phyloP scores from a whole-genome alignment of 2,113 vertebrate genomes.

The Podilymbus podiceps region DNA sequence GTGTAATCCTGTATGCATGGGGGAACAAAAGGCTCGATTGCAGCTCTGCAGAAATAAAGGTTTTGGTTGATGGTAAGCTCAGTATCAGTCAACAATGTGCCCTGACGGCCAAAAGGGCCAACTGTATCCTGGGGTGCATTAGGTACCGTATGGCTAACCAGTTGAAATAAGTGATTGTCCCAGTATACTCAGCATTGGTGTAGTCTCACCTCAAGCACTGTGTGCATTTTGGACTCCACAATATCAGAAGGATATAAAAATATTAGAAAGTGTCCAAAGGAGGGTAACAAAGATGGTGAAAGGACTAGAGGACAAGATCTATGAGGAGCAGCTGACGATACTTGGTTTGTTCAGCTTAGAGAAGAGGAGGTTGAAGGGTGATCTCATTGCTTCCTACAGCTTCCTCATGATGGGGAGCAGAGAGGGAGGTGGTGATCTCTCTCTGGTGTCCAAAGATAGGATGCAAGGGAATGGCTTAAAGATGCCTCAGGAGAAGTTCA shows the following conservation, averaged over 20 bases:
- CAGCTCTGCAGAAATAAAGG: not conserved
- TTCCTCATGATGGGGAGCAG: not conserved
- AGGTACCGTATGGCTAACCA: not conserved
- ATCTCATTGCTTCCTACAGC: not conserved
- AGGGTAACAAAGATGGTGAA: not conserved
- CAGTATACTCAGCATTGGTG: not conserved
- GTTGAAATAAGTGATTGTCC: not conserved
- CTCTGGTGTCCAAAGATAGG: not conserved
- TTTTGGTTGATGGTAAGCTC: not conserved
- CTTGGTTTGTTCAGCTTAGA: not conserved
- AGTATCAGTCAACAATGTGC: not conserved
- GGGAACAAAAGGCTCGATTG: not conserved
- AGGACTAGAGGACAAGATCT: not conserved
- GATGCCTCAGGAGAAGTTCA: not conserved
- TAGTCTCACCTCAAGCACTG: not conserved
- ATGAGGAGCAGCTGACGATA: not conserved
- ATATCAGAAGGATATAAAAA: not conserved
- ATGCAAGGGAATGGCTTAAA: not conserved
- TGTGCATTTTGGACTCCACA: not conserved
- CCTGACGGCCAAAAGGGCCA: not conserved
- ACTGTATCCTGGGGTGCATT: not conserved
- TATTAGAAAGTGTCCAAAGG: not conserved
- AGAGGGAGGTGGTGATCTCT: not conserved
- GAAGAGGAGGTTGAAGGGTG: not conserved
- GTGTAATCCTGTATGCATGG: not conserved